Percentiles rank a stretch among this genome's conserved stretches.
Evolutionary conservation across 2,113 vertebrate species (phyloP).

Genomic region (Leucopsar rothschildi): DNA sequence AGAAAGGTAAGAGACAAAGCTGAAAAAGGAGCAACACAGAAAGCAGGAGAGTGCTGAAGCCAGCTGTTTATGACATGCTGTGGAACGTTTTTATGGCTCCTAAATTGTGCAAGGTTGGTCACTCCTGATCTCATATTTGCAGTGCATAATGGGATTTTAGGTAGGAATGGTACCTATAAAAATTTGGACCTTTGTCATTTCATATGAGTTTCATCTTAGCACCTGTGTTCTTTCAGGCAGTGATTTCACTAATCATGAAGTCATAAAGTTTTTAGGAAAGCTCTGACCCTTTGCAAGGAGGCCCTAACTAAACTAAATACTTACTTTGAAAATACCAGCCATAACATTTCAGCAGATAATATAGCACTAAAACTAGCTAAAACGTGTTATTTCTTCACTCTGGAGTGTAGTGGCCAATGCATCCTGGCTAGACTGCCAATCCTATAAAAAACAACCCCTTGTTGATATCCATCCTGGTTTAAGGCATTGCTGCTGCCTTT

Average conservation of each 20-base stretch:
- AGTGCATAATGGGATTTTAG: neutral
- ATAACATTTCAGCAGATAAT: neutral
- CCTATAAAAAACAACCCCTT: neutral
- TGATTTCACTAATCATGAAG: neutral
- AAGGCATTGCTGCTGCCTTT: neutral
- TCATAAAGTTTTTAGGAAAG: neutral
- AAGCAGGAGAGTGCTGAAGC: accelerated
- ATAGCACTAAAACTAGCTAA: neutral
- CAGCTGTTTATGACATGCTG: neutral
- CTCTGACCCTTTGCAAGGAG: neutral
- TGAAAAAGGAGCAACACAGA: neutral
- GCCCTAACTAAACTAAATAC: neutral
- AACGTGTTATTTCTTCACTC: neutral
- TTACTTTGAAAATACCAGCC: neutral
- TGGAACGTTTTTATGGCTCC: neutral
- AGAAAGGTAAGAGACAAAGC: neutral
- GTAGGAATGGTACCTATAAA: neutral
- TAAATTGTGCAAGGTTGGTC: neutral
- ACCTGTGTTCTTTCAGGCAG: neutral
- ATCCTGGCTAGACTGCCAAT: neutral
- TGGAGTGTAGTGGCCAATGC: neutral
- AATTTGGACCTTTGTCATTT: neutral
- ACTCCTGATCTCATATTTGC: neutral
- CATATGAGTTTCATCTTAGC: neutral
- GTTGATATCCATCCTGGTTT: neutral